Conservation (phyloP, 2,113 vertebrate species). For the Rattus norvegicus region DNA sequence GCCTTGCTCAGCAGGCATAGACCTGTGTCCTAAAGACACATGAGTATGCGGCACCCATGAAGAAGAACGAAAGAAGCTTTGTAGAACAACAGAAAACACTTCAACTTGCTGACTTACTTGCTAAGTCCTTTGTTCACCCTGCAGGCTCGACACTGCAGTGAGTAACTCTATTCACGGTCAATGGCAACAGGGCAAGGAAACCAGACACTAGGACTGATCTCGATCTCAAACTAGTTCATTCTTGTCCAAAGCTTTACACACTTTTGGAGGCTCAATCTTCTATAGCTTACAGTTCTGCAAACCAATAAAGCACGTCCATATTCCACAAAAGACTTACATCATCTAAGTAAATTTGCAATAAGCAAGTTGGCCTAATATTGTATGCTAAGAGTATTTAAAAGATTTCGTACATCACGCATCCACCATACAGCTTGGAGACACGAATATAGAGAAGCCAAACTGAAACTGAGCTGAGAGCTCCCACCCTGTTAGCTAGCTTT, state of each 20-base stretch:
- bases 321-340: neutral
- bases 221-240: accelerated
- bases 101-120: neutral
- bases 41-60: neutral
- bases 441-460: neutral
- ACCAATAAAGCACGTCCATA: neutral
- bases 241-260: neutral
- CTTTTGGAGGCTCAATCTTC: neutral
- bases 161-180: too few species aligned
- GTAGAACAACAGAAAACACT: too few species aligned
- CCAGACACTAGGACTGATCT: neutral
- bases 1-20: neutral
- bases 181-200: neutral
- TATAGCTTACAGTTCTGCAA: neutral
- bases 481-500: neutral
- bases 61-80: neutral
- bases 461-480: neutral
- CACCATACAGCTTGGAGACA: neutral
- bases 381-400: neutral
- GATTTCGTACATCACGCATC: neutral
- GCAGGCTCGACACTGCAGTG: neutral
- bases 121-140: neutral
- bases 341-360: neutral
- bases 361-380: neutral
- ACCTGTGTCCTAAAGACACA: neutral